Evolutionary conservation across 2,888 invertebrate species (phyloP).

Genomic region (Cylindroiulus punctatus): DNA sequence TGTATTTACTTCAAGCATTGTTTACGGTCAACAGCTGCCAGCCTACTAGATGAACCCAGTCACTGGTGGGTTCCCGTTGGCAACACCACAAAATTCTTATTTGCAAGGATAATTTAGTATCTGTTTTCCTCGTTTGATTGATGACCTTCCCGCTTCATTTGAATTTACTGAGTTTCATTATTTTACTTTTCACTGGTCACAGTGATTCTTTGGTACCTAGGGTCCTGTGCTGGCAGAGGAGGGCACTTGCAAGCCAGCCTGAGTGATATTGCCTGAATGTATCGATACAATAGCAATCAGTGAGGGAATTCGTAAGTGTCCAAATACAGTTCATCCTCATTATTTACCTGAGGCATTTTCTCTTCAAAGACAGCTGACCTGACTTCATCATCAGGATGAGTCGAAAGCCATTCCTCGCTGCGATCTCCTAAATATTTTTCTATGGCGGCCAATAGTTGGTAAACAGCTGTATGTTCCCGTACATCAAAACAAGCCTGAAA

Average conservation of each 20-base stretch:
- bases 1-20: neutral
- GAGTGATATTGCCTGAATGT: slow-evolving; percentile 6
- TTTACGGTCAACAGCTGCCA: neutral
- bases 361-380: slow-evolving; percentile 67
- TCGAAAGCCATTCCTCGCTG: slow-evolving; percentile 67
- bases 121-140: neutral
- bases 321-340: neutral
- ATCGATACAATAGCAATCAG: neutral
- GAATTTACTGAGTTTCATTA: neutral
- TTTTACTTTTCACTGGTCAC: neutral
- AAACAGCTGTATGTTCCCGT: slow-evolving; percentile 70
- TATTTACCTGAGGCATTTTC: slow-evolving; percentile 63
- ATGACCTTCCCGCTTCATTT: neutral
- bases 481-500: slow-evolving; percentile 68
- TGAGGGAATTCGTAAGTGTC: neutral
- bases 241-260: slow-evolving; percentile 43
- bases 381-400: slow-evolving; percentile 70
- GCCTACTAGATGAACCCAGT: neutral
- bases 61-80: neutral
- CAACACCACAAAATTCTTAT: neutral
- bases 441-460: slow-evolving; percentile 66
- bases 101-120: neutral
- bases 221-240: slow-evolving; percentile 43
- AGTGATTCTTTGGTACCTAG: neutral
- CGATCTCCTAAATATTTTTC: slow-evolving; percentile 57